Evolutionary conservation across 2,888 invertebrate genomes (phyloP), one percentile per base, ranked within the genome.

Genomic region (Cabera pusaria): DNA sequence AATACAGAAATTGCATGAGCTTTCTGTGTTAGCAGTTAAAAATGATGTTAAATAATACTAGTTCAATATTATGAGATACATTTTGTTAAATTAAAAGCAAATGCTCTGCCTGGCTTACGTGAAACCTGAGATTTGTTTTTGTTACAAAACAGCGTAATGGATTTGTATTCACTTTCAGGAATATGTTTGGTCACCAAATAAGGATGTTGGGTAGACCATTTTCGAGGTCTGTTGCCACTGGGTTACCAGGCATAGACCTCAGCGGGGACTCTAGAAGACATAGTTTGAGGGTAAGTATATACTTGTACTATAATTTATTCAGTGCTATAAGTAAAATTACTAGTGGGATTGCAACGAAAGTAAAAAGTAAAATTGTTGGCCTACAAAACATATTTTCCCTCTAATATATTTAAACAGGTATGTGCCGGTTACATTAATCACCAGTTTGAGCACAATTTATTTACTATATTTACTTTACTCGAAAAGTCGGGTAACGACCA

Each of bases 191-290:
- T 44, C 90, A 91, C 49, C 91, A 91, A 72, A 91, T 92, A 68
- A 90, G 92, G 51, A 91, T 92, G 78, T 82, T 93, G 71, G 92
- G 92, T 55, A 83, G 92, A 59, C 91, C 92, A 28, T 92, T 92
- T 69, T 92, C 92, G 44, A 90, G 92, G 60, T 92, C 92, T 22
- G 92, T 92, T 38, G 91, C 91, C 12, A 91, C 91, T 44, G 90
- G 91, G 11, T 77, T 91, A 47, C 87, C 89, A 6, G 89, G 89
- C 27, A 90, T 90, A 31, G 86, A 85, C 63, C 72, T 87, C 21
- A 89, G 70, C 49, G 83, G 78, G 18, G 91, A 91, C 51, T 88
- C 90, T 6, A 82, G 91, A 51, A 80, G 91, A 60, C 90, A 91
- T 56, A 92, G 91, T 67, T 78, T 92, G 52, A 77, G 91, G 78